Conservation (phyloP, 2,888 invertebrate genomes). For the Eremobia ochroleuca region DNA sequence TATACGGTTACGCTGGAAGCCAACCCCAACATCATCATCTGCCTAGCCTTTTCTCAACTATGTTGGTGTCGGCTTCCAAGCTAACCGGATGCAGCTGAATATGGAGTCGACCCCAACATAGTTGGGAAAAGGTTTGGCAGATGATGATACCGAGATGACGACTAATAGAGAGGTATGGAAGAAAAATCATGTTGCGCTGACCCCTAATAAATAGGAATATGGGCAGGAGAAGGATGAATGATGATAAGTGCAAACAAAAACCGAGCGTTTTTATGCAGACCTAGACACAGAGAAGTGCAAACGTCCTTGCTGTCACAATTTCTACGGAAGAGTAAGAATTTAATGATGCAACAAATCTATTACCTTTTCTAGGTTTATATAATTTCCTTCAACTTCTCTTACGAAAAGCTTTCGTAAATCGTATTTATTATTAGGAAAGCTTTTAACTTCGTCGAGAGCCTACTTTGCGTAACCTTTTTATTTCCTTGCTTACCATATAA, state of each 20-base stretch:
- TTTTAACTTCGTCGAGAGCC: conserved; percentile 53
- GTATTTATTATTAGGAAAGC: conserved; percentile 52
- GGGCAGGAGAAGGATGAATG: too few relatives aligned
- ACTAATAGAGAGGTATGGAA: not conserved
- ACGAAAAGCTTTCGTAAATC: conserved; percentile 38
- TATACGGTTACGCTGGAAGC: too few relatives aligned
- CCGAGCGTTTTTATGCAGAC: not conserved
- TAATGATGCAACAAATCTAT: not conserved
- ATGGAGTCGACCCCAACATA: too few relatives aligned
- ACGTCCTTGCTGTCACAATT: not conserved
- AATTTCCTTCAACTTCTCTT: not conserved
- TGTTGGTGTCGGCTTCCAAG: too few relatives aligned
- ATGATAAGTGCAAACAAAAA: not conserved
- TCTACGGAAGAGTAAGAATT: not conserved
- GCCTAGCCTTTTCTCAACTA: too few relatives aligned
- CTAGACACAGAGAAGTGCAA: not conserved
- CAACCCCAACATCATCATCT: too few relatives aligned
- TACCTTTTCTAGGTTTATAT: not conserved
- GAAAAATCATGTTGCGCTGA: too few relatives aligned
- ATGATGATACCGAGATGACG: not conserved
- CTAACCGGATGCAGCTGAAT: too few relatives aligned
- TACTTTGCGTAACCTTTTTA: conserved; percentile 54
- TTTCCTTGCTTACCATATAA: conserved; percentile 45
- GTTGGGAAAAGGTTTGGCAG: too few relatives aligned
- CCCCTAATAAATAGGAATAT: too few relatives aligned